phyloP scores from a whole-genome alignment of 2,113 vertebrate species.

The Boleophthalmus pectinirostris region DNA sequence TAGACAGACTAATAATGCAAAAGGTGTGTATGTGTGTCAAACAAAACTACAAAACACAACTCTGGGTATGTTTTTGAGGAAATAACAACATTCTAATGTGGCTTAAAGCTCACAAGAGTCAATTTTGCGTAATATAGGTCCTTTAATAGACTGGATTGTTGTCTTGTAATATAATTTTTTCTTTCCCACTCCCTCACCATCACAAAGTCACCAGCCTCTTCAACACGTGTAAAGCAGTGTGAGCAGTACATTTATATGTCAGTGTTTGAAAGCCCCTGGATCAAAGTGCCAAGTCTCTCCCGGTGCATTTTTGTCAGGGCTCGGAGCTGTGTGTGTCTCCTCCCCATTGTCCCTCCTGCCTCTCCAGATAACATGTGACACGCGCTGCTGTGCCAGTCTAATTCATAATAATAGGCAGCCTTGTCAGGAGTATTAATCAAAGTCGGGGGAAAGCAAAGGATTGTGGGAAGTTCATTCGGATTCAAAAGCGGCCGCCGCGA shows the following conservation, averaged over 20 bases:
- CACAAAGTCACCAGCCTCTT: slow-evolving; percentile 5
- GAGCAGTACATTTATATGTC: slow-evolving; percentile 16
- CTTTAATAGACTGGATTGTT: not conserved
- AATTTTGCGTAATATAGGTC: too few relatives aligned
- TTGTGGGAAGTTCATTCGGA: slow-evolving; percentile 40
- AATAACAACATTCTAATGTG: too few relatives aligned
- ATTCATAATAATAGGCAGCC: slow-evolving; percentile 57
- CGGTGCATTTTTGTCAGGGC: slow-evolving; percentile 30
- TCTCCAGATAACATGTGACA: slow-evolving; percentile 49
- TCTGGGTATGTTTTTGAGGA: too few relatives aligned
- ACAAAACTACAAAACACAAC: too few relatives aligned
- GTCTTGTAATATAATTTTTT: not conserved
- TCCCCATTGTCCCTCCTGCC: slow-evolving; percentile 42
- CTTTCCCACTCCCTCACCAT: not conserved
- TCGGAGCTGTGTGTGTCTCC: slow-evolving; percentile 44
- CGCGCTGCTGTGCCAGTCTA: slow-evolving; percentile 46
- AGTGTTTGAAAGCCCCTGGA: slow-evolving; percentile 34
- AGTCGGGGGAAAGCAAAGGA: slow-evolving; percentile 38
- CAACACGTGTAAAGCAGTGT: slow-evolving; percentile 7
- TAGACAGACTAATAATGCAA: too few relatives aligned
- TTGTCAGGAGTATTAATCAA: slow-evolving; percentile 67
- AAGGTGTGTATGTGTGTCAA: too few relatives aligned
- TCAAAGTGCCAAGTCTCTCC: slow-evolving; percentile 42
- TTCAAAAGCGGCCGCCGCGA: slow-evolving; percentile 29
- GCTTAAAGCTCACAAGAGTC: too few relatives aligned